A percentile compares a stretch with the other conserved stretches of the same genome.
phyloP scores from a whole-genome alignment of 2,797 vertebrate genomes.

The Steatocranus sp. region DNA sequence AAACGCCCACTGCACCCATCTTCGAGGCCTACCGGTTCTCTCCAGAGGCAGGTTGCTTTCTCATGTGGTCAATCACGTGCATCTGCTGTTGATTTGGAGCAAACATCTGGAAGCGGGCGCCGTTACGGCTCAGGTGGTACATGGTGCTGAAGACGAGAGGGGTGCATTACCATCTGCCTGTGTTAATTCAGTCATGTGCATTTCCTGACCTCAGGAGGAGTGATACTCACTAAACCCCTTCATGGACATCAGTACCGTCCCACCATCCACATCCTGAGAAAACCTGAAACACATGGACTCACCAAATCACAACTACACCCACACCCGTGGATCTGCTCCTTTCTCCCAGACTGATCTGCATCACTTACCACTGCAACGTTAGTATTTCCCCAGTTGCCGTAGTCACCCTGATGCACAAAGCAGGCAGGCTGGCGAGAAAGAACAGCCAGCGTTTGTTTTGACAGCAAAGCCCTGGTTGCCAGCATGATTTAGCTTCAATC shows the following conservation, averaged over 20 bases:
- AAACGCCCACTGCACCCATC: background rate
- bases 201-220: background rate
- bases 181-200: background rate
- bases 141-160: conserved; percentile 67
- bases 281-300: conserved; percentile 54
- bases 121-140: conserved; percentile 77
- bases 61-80: conserved; percentile 74
- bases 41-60: conserved; percentile 63
- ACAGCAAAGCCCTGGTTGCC: conserved; percentile 65
- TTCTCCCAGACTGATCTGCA: background rate
- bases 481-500: conserved; percentile 55
- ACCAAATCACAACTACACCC: background rate
- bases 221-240: conserved; percentile 75
- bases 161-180: background rate
- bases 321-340: background rate
- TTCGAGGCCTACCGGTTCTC: conserved; percentile 67
- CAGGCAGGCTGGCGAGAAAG: conserved; percentile 67
- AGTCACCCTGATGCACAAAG: conserved; percentile 70
- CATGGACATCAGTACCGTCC: conserved; percentile 76
- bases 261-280: conserved; percentile 78
- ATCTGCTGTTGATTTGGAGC: conserved; percentile 78
- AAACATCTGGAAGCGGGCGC: conserved; percentile 75
- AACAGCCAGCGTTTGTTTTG: conserved; percentile 58
- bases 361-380: conserved; percentile 73
- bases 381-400: conserved; percentile 76